These are phyloP conservation scores for Tanytarsus gracilentus DNA, from an alignment of 2,888 invertebrate genomes.

Conservation along the genomic window DNA sequence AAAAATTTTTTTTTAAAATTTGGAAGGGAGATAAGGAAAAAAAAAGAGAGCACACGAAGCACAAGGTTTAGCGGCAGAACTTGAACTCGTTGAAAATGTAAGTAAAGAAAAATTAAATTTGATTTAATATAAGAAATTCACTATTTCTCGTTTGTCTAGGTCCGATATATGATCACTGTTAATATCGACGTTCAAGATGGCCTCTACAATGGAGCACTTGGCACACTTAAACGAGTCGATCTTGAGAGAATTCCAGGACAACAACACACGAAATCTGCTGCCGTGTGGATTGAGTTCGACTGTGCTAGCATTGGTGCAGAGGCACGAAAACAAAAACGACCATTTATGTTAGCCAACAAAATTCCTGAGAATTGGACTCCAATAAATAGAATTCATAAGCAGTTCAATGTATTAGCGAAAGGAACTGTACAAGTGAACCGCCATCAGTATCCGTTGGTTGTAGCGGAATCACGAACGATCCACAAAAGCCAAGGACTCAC, in stretches of 20 bases:
- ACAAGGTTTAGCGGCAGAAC: too few relatives aligned
- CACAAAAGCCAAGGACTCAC: conserved; percentile 32
- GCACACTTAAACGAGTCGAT: conserved; percentile 5
- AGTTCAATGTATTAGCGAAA: background rate
- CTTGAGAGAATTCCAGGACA: background rate
- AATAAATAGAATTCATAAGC: background rate
- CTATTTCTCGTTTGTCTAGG: too few relatives aligned
- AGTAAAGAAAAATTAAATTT: too few relatives aligned
- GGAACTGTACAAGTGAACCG: conserved; percentile 19
- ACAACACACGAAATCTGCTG: background rate
- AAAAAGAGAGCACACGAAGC: too few relatives aligned
- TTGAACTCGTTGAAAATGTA: too few relatives aligned
- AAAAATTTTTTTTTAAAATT: too few relatives aligned
- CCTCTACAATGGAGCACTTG: conserved; percentile 33
- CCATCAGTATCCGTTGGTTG: conserved; percentile 31
- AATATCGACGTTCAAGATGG: conserved; percentile 33
- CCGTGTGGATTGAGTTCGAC: background rate
- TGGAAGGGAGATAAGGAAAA: too few relatives aligned
- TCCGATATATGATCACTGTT: conserved; percentile 33
- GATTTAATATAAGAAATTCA: too few relatives aligned
- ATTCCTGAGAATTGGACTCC: conserved; percentile 3
- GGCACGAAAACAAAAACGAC: background rate
- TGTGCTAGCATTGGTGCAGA: background rate
- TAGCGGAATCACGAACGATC: conserved; percentile 32
- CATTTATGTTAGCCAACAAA: background rate